Percentiles rank a stretch among this genome's conserved stretches.
phyloP scores from a whole-genome alignment of 2,888 invertebrate genomes.

The Ecliptopera silaceata region DNA sequence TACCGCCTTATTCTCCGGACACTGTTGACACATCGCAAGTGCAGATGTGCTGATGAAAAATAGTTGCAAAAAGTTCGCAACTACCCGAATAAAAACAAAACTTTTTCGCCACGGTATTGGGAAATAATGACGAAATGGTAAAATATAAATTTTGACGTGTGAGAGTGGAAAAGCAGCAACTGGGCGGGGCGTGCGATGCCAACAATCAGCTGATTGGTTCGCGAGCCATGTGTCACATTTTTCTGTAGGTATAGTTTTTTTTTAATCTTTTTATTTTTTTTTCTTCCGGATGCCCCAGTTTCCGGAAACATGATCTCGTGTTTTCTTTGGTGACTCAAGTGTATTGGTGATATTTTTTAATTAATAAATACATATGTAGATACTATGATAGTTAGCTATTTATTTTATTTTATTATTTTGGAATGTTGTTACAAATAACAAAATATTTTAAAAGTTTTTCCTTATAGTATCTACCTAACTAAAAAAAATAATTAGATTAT shows the following conservation, averaged over 20 bases:
- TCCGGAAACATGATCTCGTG: background rate
- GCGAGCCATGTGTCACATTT: slow-evolving; percentile 71
- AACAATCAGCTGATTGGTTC: slow-evolving; percentile 79
- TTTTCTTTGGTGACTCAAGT: background rate
- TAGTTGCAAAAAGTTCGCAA: slow-evolving; percentile 37
- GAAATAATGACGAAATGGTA: slow-evolving; percentile 55
- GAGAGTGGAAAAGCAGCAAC: slow-evolving; percentile 70
- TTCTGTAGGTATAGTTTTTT: slow-evolving; percentile 72
- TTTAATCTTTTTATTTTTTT: slow-evolving; percentile 44
- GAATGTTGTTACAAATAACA: no score
- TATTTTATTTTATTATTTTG: no score
- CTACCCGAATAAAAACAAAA: slow-evolving; percentile 26
- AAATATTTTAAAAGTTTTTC: no score
- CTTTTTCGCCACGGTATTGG: slow-evolving; percentile 31
- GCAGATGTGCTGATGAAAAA: slow-evolving; percentile 6
- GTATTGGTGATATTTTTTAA: no score
- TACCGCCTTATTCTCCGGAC: slow-evolving; percentile 11
- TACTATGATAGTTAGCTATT: no score
- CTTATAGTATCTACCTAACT: no score
- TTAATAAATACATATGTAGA: no score
- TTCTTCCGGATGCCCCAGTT: slow-evolving; percentile 32
- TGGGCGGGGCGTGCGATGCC: slow-evolving; percentile 71
- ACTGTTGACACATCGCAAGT: slow-evolving; percentile 6
- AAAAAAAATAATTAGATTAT: no score
- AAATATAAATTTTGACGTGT: slow-evolving; percentile 68